Conservation (phyloP, 2,797 vertebrate species). For the Scolopax bukidnonensis region DNA sequence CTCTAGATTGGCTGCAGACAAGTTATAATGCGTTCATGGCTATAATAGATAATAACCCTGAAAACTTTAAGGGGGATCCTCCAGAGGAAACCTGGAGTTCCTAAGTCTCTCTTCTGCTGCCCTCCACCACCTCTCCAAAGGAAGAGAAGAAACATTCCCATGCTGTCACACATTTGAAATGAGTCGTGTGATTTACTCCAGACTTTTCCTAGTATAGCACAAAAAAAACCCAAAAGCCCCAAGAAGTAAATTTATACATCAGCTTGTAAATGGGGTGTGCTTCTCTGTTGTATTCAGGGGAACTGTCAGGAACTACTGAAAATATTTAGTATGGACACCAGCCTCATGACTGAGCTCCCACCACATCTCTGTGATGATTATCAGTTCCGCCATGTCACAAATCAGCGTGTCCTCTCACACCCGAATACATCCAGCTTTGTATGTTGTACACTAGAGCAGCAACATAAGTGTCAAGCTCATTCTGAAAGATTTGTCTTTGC, state of each 20-base stretch:
- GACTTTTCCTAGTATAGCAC: not conserved
- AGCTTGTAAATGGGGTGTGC: not conserved
- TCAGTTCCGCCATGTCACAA: not conserved
- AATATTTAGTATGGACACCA: not conserved
- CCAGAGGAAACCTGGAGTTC: not conserved
- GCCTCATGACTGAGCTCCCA: not conserved
- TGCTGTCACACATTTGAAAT: not conserved
- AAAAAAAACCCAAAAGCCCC: not conserved
- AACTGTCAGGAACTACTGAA: not conserved
- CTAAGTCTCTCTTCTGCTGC: not conserved
- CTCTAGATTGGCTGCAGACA: not conserved
- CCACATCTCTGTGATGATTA: not conserved
- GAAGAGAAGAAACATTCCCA: not conserved
- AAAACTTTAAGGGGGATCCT: not conserved
- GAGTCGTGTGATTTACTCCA: rapidly evolving
- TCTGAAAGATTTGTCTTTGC: not conserved
- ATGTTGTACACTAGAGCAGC: not conserved
- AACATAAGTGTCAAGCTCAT: rapidly evolving
- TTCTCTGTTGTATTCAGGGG: not conserved
- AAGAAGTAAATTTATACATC: not conserved
- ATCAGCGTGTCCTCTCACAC: not conserved
- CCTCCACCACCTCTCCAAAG: not conserved
- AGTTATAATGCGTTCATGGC: rapidly evolving
- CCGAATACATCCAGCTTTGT: not conserved
- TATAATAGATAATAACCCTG: rapidly evolving